These are phyloP conservation scores for Pelecanoides urinatrix DNA, from an alignment of 2,113 vertebrate genomes.

Conservation along the genomic window DNA sequence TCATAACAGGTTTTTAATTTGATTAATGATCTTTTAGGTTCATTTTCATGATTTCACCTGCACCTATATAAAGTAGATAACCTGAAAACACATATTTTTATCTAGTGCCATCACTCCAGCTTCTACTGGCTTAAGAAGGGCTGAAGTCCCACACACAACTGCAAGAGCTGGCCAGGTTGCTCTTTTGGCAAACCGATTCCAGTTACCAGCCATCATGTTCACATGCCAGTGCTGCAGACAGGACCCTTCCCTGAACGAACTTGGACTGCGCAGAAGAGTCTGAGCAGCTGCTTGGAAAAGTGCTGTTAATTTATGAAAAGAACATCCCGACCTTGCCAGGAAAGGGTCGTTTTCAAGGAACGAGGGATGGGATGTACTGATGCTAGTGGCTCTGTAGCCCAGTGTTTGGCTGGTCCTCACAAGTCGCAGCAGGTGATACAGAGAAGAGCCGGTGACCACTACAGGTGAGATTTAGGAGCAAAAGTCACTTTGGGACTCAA, in stretches of 20 bases:
- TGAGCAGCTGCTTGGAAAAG: neutral
- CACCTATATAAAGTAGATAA: neutral
- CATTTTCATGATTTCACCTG: neutral
- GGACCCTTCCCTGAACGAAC: neutral
- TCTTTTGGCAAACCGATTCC: neutral
- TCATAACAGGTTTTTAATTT: neutral
- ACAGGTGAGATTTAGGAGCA: neutral
- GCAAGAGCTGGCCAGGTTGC: neutral
- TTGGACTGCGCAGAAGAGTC: neutral
- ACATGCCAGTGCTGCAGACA: neutral
- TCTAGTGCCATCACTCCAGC: neutral
- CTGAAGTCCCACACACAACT: neutral
- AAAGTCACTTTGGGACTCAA: neutral
- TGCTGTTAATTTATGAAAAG: neutral
- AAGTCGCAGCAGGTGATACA: fast-evolving
- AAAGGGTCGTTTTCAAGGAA: neutral
- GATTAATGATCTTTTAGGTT: neutral
- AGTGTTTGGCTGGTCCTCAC: neutral
- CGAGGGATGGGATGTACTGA: neutral
- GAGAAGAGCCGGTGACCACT: neutral
- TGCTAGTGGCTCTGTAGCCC: neutral
- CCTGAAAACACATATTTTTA: neutral
- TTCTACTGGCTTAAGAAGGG: neutral
- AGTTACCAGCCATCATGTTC: fast-evolving
- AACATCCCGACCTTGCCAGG: neutral